Base-by-base conservation (phyloP, 2,113 vertebrate species). In the Oophaga pumilio region DNA sequence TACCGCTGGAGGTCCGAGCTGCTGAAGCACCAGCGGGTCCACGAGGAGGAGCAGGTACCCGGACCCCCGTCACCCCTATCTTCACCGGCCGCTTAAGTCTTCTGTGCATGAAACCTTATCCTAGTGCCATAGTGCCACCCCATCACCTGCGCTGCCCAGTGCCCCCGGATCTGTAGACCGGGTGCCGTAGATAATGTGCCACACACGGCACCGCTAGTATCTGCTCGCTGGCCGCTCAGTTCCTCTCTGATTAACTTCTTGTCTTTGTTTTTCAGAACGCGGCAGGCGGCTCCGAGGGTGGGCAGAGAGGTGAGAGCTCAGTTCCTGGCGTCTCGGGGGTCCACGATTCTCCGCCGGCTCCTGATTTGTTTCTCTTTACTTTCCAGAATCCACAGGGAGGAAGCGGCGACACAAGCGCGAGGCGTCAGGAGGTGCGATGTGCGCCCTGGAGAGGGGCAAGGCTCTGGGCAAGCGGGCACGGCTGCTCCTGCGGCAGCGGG, bases 1-100 rank as follows among this genome's bases (percentile, higher is more conserved):
- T 88, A 89, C 24, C 60, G 89, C 22, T 86, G 89, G 85, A 76
- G 71, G 22, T 82, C 89, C 11, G 87, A 89, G 49, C 79, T 88
- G 56, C 57, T 60, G 22, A 88, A 88, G 22, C 86, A 88, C n/a
- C 86, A 88, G 79, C 83, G 28, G 69, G 79, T 88, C 22, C 86
- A 88, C 43, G 78, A 87, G 68, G 69, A 76, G n/a, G 71, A 76
- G 84, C 68, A 71, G 68, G 68, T 71, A 69, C 59, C 8, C 9
- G 7, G 12, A 56, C 53, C 7, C 53, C 53, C 53, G 12, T 56
- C 53, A 56, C 12, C 53, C 53, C 12, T 13, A 56, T 56, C 53
- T 8, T 56, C 7, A 9, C 8, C 12, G 7, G 53, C 12, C 9
- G 33, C 33, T 43, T 5, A 5, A 43, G 33, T 43, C 33, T 43